A percentile compares a stretch with the other conserved stretches of the same genome.
These are phyloP conservation scores for Drosophila pandora DNA, from an alignment of 1,140 invertebrate species.

Conservation along the genomic window DNA sequence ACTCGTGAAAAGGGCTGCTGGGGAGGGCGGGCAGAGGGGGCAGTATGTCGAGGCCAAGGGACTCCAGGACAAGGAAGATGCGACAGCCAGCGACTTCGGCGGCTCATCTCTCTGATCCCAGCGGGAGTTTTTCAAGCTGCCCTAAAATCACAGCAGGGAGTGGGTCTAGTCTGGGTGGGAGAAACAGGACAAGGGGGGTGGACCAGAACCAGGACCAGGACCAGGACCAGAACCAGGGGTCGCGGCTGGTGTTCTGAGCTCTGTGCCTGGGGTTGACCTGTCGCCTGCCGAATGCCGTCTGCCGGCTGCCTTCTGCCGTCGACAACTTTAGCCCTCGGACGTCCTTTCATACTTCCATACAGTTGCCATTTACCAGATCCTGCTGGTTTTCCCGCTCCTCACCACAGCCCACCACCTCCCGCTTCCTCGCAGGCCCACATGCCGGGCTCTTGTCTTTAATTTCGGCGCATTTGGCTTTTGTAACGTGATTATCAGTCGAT, in stretches of 20 bases:
- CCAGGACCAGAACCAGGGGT: constrained; percentile 11
- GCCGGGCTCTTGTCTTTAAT: constrained; percentile 72
- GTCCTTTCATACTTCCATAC: constrained; percentile 19
- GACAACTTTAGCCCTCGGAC: constrained; percentile 27
- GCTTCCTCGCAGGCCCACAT: constrained; percentile 43
- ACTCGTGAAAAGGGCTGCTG: background rate
- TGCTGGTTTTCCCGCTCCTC: constrained; percentile 7
- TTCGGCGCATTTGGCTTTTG: constrained; percentile 82
- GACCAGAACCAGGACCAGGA: background rate
- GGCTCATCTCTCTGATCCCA: constrained; percentile 78
- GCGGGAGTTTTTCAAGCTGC: constrained; percentile 64
- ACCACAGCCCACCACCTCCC: background rate
- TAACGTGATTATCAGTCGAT: constrained; percentile 84
- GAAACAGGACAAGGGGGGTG: background rate
- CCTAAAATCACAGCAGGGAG: constrained; percentile 75
- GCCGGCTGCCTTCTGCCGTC: constrained; percentile 35
- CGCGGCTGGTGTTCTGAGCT: constrained; percentile 58
- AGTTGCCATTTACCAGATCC: constrained; percentile 18
- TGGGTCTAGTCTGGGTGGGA: background rate
- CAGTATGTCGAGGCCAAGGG: constrained; percentile 39
- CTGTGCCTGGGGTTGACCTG: constrained; percentile 51
- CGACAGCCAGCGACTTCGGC: constrained; percentile 36
- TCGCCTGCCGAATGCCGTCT: constrained; percentile 34
- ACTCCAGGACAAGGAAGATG: constrained; percentile 13
- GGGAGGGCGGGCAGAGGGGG: background rate